Evolutionary conservation across 2,113 vertebrate genomes (phyloP).

Genomic region (Lepisosteus osseus): DNA sequence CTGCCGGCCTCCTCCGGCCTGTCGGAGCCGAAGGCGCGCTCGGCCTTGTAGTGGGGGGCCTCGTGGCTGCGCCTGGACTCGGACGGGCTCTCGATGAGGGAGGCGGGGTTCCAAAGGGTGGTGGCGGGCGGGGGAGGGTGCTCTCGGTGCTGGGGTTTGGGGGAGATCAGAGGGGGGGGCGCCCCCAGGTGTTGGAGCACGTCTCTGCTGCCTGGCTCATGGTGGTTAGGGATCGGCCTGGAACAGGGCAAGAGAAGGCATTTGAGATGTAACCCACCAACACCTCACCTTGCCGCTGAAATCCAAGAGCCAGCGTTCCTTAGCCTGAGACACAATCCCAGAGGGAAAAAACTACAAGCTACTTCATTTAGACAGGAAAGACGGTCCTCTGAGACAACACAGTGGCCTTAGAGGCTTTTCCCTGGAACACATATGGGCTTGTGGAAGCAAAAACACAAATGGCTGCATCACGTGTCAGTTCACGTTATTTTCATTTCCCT

Average conservation of each 20-base stretch:
- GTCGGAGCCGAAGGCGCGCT: slow-evolving; percentile 64
- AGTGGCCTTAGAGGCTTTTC: slow-evolving; percentile 4
- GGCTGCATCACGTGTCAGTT: neutral
- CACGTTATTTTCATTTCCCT: neutral
- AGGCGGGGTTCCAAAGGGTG: slow-evolving; percentile 89
- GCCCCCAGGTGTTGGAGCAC: slow-evolving; percentile 80
- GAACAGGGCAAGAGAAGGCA: slow-evolving; percentile 20
- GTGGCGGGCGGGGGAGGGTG: slow-evolving; percentile 70
- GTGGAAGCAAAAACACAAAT: no score
- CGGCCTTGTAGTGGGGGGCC: slow-evolving; percentile 77
- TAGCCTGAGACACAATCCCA: slow-evolving; percentile 7
- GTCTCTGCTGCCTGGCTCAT: slow-evolving; percentile 75
- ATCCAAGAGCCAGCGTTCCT: slow-evolving; percentile 1
- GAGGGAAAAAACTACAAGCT: neutral
- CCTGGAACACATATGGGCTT: slow-evolving; percentile 1
- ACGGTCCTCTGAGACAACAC: neutral
- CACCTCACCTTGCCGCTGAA: no score
- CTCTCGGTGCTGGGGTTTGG: slow-evolving; percentile 82
- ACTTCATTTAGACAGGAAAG: neutral
- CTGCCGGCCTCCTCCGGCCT: slow-evolving; percentile 77
- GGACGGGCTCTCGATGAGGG: slow-evolving; percentile 78
- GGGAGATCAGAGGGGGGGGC: slow-evolving; percentile 92
- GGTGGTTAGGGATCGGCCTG: slow-evolving; percentile 77
- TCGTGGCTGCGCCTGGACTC: slow-evolving; percentile 76
- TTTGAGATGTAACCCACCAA: neutral